A percentile compares a stretch with the other conserved stretches of the same genome.
These are phyloP conservation scores for Formica selysi DNA, from an alignment of 1,140 invertebrate genomes.

Conservation along the genomic window DNA sequence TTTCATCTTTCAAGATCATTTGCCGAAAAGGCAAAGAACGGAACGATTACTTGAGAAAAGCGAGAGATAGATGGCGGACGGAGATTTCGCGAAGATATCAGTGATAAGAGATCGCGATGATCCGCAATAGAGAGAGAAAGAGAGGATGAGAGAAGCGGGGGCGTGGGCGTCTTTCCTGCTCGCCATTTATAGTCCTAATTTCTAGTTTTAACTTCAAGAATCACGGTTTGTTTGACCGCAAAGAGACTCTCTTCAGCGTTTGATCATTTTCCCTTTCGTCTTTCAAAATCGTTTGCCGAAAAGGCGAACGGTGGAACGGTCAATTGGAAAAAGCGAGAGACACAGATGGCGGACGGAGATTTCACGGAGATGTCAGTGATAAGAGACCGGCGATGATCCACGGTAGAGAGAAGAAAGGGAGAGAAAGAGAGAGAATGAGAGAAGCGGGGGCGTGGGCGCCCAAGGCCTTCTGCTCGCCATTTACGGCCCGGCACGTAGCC, in stretches of 20 bases:
- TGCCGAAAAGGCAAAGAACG: neutral
- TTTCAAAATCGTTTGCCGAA: neutral
- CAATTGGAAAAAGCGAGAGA: neutral
- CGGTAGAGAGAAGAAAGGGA: neutral
- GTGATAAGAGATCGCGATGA: constrained; percentile 43
- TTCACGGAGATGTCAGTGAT: constrained; percentile 35
- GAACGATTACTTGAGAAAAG: neutral
- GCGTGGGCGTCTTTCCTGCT: constrained; percentile 83
- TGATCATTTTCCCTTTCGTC: neutral
- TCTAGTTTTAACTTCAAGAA: neutral
- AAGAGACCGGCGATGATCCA: constrained; percentile 39
- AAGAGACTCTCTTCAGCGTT: neutral
- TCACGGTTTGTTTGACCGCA: neutral
- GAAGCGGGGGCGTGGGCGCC: constrained; percentile 81
- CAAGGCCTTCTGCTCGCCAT: constrained; percentile 83
- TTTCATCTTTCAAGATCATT: neutral
- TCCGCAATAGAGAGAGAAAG: neutral
- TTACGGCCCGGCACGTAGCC: constrained; percentile 79
- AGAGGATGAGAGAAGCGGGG: constrained; percentile 71
- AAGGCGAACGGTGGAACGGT: neutral
- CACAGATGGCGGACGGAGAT: constrained; percentile 33
- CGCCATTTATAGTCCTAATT: constrained; percentile 79
- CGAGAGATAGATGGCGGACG: constrained; percentile 18
- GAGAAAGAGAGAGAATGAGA: constrained; percentile 46
- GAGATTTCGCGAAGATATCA: neutral